phyloP scores from a whole-genome alignment of 2,888 invertebrate species.

The Ichneumoninae sp. region DNA sequence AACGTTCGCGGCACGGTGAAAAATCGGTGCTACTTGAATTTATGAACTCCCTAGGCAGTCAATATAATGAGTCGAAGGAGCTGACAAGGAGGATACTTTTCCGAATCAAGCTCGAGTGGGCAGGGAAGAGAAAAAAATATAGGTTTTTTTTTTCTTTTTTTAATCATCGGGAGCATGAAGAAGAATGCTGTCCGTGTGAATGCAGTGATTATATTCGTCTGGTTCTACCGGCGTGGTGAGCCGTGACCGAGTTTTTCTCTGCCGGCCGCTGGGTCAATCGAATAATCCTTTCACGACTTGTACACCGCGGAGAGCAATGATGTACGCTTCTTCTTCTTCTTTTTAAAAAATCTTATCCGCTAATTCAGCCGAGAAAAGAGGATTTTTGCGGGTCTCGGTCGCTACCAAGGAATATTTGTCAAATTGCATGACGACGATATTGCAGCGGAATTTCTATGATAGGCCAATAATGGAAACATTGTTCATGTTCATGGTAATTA shows the following conservation, averaged over 20 bases:
- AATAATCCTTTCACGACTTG: constrained; percentile 61
- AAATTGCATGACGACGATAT: constrained; percentile 35
- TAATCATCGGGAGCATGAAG: constrained; percentile 31
- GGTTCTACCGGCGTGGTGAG: constrained; percentile 41
- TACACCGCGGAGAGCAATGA: constrained; percentile 21
- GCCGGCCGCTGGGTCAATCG: constrained; percentile 58
- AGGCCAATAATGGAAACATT: neutral
- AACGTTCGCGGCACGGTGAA: neutral
- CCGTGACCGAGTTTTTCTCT: constrained; percentile 65
- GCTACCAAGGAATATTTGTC: constrained; percentile 6
- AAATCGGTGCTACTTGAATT: constrained; percentile 12
- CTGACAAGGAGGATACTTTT: constrained; percentile 1
- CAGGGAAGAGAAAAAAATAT: neutral
- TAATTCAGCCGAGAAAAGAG: constrained; percentile 45
- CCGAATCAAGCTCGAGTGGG: constrained; percentile 21
- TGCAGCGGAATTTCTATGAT: constrained; percentile 1
- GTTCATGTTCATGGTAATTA: neutral
- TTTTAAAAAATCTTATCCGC: neutral
- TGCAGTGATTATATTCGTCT: constrained; percentile 48
- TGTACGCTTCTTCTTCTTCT: constrained; percentile 37
- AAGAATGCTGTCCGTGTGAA: constrained; percentile 57
- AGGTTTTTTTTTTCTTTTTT: constrained; percentile 17
- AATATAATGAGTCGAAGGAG: constrained; percentile 29
- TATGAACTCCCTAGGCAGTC: constrained; percentile 32
- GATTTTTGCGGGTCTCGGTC: constrained; percentile 14